Evolutionary conservation across 2,113 vertebrate genomes (phyloP).

Genomic region (Eurystomus gularis): DNA sequence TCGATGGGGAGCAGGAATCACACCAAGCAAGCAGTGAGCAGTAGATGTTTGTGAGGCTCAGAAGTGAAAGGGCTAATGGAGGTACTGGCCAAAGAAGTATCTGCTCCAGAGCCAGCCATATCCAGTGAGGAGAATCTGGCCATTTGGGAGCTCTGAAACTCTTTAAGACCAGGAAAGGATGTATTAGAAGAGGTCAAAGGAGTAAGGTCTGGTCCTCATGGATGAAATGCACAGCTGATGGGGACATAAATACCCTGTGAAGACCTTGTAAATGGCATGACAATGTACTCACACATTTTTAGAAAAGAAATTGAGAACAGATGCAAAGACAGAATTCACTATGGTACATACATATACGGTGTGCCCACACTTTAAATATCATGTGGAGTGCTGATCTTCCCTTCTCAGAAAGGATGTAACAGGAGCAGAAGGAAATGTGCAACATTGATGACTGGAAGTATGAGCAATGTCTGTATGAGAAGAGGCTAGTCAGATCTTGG

Average conservation of each 20-base stretch:
- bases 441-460: neutral
- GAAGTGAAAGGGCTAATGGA: neutral
- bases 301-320: neutral
- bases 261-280: neutral
- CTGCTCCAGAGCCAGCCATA: neutral
- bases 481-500: neutral
- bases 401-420: neutral
- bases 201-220: neutral
- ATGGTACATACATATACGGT: neutral
- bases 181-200: neutral
- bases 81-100: neutral
- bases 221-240: neutral
- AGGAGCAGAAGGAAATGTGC: neutral
- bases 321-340: neutral
- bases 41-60: neutral
- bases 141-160: neutral
- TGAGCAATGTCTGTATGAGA: neutral
- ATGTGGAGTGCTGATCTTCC: neutral
- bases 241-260: neutral
- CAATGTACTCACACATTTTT: neutral
- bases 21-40: neutral
- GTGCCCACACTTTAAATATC: neutral
- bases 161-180: neutral
- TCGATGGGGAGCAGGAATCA: neutral
- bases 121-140: neutral